Base-by-base conservation (phyloP, 2,888 invertebrate genomes). In the Ennomos erosarius region DNA sequence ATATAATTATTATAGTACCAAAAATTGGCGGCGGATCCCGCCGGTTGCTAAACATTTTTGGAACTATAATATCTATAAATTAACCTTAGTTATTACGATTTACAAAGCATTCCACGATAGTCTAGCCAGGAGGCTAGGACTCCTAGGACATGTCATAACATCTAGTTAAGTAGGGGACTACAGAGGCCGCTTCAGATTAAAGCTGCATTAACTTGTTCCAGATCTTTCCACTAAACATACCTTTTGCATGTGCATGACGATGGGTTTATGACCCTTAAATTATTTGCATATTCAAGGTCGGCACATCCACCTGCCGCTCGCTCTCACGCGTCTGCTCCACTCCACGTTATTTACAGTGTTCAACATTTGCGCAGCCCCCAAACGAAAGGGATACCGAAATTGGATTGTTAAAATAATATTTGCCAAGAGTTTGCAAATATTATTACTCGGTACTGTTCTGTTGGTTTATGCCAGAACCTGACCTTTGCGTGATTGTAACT, bases 261-360 rank as follows among this genome's bases (percentile, higher is more conserved):
- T 76, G 74, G 84, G 85, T 82, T 71, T 76, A 79, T 83, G 83
- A 84, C 84, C 84, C 76, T 75, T 70, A 69, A 74, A 74, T 70
- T 81, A 82, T 84, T 84, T 81, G 82, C 82, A 84, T 81, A 75
- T 68, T 33, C 83, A 87, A 87, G 87, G 87, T 82, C 85, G 75
- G 49, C 55, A 63, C 70, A 70, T 26, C 69, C 85, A 85, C 84
- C 85, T 86, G 87, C 80, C 73, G 67, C 55, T 46, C 65, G 66
- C 66, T 68, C 69, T 67, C 74, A 70, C 70, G 51, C 59, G 49
- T 39, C 33, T 48, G 48, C 46, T 11, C 46, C 54, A 34, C 46
- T 11, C 46, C 54, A 34, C 52, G n/a, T 10, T 66, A 50, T 65
- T 63, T 67, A 56, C 51, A 46, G 47, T 44, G 50, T 42, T 57